phyloP scores from a whole-genome alignment of 2,797 vertebrate species.

The Leptatherina wallacei region DNA sequence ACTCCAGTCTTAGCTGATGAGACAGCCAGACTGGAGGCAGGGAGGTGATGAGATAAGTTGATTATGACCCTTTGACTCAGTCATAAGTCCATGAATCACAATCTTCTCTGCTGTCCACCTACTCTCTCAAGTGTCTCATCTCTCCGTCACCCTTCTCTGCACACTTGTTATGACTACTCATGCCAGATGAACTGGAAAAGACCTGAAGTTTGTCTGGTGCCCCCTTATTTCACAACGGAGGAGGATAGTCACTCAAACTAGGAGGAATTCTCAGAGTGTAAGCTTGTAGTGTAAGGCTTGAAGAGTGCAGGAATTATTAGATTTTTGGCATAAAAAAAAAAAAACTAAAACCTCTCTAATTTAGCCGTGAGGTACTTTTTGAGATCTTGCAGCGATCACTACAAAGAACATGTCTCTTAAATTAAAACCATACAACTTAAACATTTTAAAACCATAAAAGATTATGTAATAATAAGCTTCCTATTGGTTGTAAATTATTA shows the following conservation, averaged over 20 bases:
- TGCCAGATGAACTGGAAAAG: slow-evolving; percentile 18
- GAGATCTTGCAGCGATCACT: neutral
- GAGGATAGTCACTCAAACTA: slow-evolving; percentile 24
- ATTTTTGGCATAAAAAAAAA: neutral
- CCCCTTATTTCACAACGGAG: slow-evolving; percentile 55
- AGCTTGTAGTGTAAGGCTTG: no score
- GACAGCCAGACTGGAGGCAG: slow-evolving; percentile 28
- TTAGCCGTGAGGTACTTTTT: neutral
- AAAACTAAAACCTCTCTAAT: neutral
- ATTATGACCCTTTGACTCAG: slow-evolving; percentile 32
- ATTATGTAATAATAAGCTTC: neutral
- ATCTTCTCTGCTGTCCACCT: slow-evolving; percentile 54
- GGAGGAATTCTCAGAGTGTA: neutral
- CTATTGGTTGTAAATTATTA: neutral
- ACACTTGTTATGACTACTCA: slow-evolving; percentile 18
- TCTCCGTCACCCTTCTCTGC: neutral
- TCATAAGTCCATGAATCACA: slow-evolving; percentile 57
- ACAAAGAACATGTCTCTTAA: neutral
- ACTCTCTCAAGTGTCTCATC: slow-evolving; percentile 14
- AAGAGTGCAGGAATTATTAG: no score
- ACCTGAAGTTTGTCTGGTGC: slow-evolving; percentile 55
- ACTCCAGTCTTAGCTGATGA: slow-evolving; percentile 1
- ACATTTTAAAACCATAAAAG: neutral
- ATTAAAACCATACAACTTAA: neutral
- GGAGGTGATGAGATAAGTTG: slow-evolving; percentile 17